Percentiles rank a stretch among this genome's conserved stretches.
These are phyloP conservation scores for Rhabdomys dilectus DNA, from an alignment of 2,113 vertebrate species.

Conservation along the genomic window DNA sequence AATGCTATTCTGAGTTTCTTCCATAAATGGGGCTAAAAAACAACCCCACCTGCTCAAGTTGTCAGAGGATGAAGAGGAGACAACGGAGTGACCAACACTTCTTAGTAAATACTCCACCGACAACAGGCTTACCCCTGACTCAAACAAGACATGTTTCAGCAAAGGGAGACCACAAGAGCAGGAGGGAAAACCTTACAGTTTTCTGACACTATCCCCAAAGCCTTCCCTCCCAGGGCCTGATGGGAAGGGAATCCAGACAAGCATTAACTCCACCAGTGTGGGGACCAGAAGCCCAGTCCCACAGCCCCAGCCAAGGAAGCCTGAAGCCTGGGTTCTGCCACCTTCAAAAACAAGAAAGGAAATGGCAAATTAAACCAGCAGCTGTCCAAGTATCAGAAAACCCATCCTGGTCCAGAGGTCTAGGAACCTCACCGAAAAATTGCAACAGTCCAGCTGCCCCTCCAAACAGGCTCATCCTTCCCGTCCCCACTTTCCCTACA, in stretches of 20 bases:
- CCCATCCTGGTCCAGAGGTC: neutral
- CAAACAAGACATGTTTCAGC: neutral
- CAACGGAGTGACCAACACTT: neutral
- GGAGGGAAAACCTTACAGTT: neutral
- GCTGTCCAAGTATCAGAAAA: neutral
- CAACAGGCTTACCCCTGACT: neutral
- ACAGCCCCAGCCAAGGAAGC: neutral
- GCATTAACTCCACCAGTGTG: accelerated
- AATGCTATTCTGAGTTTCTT: neutral
- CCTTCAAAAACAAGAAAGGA: neutral
- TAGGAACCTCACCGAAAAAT: neutral
- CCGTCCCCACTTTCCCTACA: neutral
- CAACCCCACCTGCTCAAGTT: too few species aligned
- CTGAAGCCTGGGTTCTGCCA: neutral
- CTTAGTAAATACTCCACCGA: accelerated
- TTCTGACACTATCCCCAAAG: constrained; percentile 16
- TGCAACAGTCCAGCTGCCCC: neutral
- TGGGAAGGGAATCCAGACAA: neutral
- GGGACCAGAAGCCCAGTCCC: neutral
- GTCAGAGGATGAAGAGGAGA: neutral
- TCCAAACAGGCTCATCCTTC: neutral
- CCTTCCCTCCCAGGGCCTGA: neutral
- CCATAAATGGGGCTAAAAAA: neutral
- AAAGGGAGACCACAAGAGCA: neutral
- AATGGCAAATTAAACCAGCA: neutral